Evolutionary conservation across 2,888 invertebrate genomes (phyloP).

Genomic region (Oscheius sp.): DNA sequence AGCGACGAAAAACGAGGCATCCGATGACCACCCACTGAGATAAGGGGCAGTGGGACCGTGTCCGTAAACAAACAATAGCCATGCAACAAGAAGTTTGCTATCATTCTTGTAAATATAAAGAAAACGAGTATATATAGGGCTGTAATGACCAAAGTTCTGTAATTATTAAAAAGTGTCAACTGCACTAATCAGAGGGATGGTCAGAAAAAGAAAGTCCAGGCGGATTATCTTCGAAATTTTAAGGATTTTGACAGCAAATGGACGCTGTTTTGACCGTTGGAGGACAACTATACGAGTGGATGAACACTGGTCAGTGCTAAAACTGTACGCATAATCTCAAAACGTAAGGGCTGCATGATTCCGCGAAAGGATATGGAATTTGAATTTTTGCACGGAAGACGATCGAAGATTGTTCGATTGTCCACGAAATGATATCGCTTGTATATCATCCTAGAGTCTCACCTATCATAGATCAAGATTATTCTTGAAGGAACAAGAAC

Average conservation of each 20-base stretch:
- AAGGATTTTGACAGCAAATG: not conserved
- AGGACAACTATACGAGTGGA: not conserved
- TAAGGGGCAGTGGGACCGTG: slow-evolving; percentile 2
- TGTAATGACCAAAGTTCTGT: not conserved
- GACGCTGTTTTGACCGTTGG: not conserved
- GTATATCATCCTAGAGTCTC: not conserved
- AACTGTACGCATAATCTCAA: not conserved
- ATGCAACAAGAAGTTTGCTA: not conserved
- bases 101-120: slow-evolving; percentile 1
- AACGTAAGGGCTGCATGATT: not conserved
- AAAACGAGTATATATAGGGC: not conserved
- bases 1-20: not conserved
- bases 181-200: not conserved
- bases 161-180: not conserved
- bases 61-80: slow-evolving; percentile 1
- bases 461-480: slow-evolving; percentile 1
- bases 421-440: slow-evolving; percentile 8
- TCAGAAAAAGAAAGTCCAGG: not conserved
- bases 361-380: not conserved
- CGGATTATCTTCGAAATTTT: not conserved
- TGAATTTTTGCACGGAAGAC: slow-evolving; percentile 10
- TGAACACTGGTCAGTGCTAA: not conserved
- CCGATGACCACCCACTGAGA: slow-evolving; percentile 8
- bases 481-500: not conserved
- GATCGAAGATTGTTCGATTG: slow-evolving; percentile 11